Conservation (phyloP, 2,888 invertebrate species). For the Diabrotica balteata region DNA sequence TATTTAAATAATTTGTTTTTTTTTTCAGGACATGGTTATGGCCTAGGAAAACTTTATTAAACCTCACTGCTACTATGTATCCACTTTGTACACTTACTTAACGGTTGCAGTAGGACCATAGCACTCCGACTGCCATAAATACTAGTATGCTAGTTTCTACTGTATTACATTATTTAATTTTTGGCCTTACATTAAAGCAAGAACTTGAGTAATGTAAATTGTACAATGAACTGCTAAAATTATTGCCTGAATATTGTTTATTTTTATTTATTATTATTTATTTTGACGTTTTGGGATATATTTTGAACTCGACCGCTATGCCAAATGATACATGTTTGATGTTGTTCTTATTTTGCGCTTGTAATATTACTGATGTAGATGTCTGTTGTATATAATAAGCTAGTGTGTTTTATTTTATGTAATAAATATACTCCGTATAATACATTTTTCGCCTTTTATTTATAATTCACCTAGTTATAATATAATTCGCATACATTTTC, state of each 20-base stretch:
- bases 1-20: neutral
- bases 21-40: constrained; percentile 40
- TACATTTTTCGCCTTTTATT: no score
- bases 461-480: no score
- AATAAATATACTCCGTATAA: constrained; percentile 4
- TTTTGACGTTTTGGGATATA: constrained; percentile 32
- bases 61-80: neutral
- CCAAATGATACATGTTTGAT: constrained; percentile 42
- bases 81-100: constrained; percentile 24
- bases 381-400: constrained; percentile 31
- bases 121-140: constrained; percentile 21
- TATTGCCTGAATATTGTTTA: no score
- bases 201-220: constrained; percentile 34
- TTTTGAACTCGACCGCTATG: constrained; percentile 46
- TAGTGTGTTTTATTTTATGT: constrained; percentile 31
- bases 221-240: constrained; percentile 15
- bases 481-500: no score
- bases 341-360: constrained; percentile 35
- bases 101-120: constrained; percentile 30
- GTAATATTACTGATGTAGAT: constrained; percentile 20
- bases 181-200: constrained; percentile 38
- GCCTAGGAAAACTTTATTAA: constrained; percentile 34
- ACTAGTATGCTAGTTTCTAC: constrained; percentile 27
- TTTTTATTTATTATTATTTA: constrained; percentile 37
- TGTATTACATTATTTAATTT: constrained; percentile 37